phyloP scores from a whole-genome alignment of 2,113 vertebrate genomes.

The Megaleporinus macrocephalus region DNA sequence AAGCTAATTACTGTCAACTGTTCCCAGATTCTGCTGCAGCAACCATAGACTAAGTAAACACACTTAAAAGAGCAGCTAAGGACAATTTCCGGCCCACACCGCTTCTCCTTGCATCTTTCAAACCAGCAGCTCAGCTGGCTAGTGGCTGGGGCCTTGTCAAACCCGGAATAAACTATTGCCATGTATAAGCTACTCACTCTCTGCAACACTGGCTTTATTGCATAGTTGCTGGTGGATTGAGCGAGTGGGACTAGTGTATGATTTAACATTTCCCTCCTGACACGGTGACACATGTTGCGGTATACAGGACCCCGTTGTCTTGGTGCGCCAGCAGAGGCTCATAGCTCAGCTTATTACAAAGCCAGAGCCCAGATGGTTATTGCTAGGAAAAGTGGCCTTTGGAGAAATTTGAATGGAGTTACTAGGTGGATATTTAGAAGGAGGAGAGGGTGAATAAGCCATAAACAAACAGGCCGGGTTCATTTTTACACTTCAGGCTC shows the following conservation, averaged over 20 bases:
- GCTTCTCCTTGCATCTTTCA: conserved; percentile 2
- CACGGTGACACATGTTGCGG: conserved; percentile 71
- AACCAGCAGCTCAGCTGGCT: conserved; percentile 1
- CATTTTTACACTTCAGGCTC: conserved; percentile 17
- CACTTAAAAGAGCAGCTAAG: conserved; percentile 12
- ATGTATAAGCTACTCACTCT: conserved; percentile 67
- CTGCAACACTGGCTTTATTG: conserved; percentile 72
- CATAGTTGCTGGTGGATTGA: conserved; percentile 68
- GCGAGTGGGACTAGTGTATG: conserved; percentile 62
- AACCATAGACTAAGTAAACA: conserved; percentile 4
- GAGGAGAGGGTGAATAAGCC: conserved; percentile 30
- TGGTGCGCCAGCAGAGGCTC: conserved; percentile 22
- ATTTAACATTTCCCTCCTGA: conserved; percentile 73
- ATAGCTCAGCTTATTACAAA: conserved; percentile 45
- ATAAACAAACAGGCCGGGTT: conserved; percentile 19
- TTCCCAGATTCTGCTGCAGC: neutral
- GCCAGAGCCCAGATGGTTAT: conserved; percentile 51
- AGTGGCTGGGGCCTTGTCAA: conserved; percentile 24
- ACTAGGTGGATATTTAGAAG: conserved; percentile 38
- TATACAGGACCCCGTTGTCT: conserved; percentile 62
- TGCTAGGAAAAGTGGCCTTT: conserved; percentile 48
- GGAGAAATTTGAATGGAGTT: conserved; percentile 44
- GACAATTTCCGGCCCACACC: neutral
- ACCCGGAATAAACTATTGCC: conserved; percentile 37
- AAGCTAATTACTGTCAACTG: neutral